These are phyloP conservation scores for Kryphioiulus occultus DNA, from an alignment of 2,888 invertebrate species.

Conservation along the genomic window DNA sequence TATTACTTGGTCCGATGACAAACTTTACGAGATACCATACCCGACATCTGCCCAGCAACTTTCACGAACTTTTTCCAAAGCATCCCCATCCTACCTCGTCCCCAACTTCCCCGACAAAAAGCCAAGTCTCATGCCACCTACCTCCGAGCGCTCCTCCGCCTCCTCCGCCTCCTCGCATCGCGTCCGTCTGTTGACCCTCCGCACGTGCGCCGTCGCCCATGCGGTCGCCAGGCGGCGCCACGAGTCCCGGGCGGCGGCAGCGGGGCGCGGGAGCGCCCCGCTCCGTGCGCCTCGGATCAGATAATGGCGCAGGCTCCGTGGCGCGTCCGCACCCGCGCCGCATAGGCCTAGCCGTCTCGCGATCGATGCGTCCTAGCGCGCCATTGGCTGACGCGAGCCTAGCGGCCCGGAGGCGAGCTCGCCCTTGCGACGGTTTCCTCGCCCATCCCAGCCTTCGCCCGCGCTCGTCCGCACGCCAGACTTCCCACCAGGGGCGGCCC, in stretches of 20 bases:
- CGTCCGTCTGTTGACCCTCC: no score
- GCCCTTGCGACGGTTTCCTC: not conserved
- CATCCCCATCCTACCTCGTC: no score
- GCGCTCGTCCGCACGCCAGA: not conserved
- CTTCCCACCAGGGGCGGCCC: constrained; percentile 24
- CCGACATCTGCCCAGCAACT: no score
- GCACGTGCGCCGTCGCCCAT: not conserved
- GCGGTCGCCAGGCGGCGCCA: not conserved
- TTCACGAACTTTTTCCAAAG: no score
- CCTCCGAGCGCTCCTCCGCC: no score
- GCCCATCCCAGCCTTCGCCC: not conserved
- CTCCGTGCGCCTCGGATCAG: constrained; percentile 7
- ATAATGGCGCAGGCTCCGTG: constrained; percentile 21
- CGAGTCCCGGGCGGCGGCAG: not conserved
- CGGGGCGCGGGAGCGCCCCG: not conserved
- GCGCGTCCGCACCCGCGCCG: not conserved
- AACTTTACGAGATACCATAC: no score
- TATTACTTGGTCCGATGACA: no score
- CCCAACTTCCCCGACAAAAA: no score
- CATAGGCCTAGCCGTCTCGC: not conserved
- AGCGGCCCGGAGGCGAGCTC: constrained; percentile 12
- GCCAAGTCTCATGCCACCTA: no score
- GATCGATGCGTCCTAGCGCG: not conserved
- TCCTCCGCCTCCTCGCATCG: no score
- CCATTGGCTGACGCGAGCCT: not conserved